These are phyloP conservation scores for Pantherophis vulpinus DNA, from an alignment of 2,797 vertebrate species.

Conservation along the genomic window DNA sequence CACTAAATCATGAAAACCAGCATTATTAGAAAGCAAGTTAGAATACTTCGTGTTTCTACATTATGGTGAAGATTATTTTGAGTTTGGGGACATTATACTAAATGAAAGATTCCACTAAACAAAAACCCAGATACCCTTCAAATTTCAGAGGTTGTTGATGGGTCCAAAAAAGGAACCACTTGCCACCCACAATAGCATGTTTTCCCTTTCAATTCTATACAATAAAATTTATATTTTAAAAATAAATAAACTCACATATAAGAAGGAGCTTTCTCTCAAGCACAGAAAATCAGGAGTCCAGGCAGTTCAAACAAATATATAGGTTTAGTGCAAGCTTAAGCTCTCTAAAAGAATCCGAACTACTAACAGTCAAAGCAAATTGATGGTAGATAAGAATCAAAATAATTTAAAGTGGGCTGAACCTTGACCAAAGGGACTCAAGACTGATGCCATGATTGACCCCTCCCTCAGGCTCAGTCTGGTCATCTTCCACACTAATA, in stretches of 20 bases:
- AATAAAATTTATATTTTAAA: background rate
- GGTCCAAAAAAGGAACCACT: background rate
- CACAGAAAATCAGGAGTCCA: background rate
- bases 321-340: background rate
- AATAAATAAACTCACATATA: background rate
- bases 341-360: background rate
- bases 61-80: background rate
- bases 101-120: background rate
- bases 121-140: background rate
- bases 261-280: background rate
- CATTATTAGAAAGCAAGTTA: background rate
- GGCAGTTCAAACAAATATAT: background rate
- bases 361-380: background rate
- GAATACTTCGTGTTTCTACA: background rate
- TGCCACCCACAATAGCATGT: background rate
- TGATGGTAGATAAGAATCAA: background rate
- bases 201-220: background rate
- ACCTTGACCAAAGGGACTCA: background rate
- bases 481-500: background rate
- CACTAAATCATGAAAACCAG: background rate
- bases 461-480: background rate
- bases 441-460: background rate
- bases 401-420: background rate
- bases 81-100: background rate
- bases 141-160: background rate